A percentile compares a stretch with the other conserved stretches of the same genome.
phyloP scores from a whole-genome alignment of 2,888 invertebrate species.

The Labia minor region DNA sequence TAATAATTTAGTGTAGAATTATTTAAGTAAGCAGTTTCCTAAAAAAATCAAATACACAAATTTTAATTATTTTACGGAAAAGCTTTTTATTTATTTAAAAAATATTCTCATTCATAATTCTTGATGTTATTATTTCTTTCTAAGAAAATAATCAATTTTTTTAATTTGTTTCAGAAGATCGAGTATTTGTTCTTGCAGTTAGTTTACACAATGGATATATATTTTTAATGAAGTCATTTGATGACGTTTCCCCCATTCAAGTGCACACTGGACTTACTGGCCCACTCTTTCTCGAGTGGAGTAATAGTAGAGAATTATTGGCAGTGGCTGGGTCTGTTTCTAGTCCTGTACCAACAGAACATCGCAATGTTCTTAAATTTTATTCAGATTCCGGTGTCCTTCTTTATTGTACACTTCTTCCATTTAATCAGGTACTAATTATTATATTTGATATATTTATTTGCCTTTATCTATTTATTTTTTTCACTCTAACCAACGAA shows the following conservation, averaged over 20 bases:
- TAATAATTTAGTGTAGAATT: no score
- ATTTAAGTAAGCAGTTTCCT: no score
- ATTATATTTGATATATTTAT: slow-evolving; percentile 1
- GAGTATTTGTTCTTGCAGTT: slow-evolving; percentile 71
- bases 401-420: slow-evolving; percentile 68
- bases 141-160: neutral
- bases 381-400: slow-evolving; percentile 77
- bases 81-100: no score
- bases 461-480: neutral
- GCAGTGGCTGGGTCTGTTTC: slow-evolving; percentile 74
- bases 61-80: no score
- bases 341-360: slow-evolving; percentile 28
- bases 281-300: slow-evolving; percentile 88
- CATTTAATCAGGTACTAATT: slow-evolving; percentile 54
- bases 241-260: slow-evolving; percentile 83
- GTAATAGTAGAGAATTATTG: slow-evolving; percentile 81
- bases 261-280: slow-evolving; percentile 69
- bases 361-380: slow-evolving; percentile 70
- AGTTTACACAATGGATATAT: slow-evolving; percentile 83
- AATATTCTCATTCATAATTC: no score
- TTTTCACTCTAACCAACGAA: slow-evolving; percentile 15
- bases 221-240: slow-evolving; percentile 78
- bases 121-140: no score
- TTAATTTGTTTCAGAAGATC: slow-evolving; percentile 40
- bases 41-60: no score